Percentiles rank a stretch among this genome's conserved stretches.
Conservation (phyloP, 2,113 vertebrate species). For the Rynchops niger region DNA sequence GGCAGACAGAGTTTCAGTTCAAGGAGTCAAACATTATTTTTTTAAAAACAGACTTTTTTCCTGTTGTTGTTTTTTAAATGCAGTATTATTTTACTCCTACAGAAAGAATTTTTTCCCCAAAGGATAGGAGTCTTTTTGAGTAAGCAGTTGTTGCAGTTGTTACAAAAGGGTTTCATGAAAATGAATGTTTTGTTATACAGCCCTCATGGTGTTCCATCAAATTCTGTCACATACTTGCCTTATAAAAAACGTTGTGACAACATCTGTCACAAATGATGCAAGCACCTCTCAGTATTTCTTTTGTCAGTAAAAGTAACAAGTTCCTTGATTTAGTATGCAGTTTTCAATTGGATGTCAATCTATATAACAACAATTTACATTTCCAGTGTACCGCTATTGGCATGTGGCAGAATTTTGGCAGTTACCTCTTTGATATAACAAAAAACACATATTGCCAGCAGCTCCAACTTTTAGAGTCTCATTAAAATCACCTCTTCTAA, state of each 20-base stretch:
- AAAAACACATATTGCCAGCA: background rate
- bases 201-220: background rate
- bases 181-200: background rate
- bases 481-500: background rate
- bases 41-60: background rate
- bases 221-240: background rate
- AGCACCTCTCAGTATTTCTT: background rate
- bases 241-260: constrained; percentile 18
- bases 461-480: background rate
- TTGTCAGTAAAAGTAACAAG: constrained; percentile 25
- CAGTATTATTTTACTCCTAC: background rate
- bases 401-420: background rate
- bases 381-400: background rate
- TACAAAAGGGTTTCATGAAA: constrained; percentile 1
- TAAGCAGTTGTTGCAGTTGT: background rate
- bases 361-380: constrained; percentile 24
- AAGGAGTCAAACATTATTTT: background rate
- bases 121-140: background rate
- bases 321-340: constrained; percentile 4
- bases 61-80: background rate
- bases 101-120: background rate
- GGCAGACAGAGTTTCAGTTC: background rate
- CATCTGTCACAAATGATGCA: constrained; percentile 44
- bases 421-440: background rate
- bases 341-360: constrained; percentile 11